These are phyloP conservation scores for Tor tambroides DNA, from an alignment of 2,113 vertebrate species.

Conservation along the genomic window DNA sequence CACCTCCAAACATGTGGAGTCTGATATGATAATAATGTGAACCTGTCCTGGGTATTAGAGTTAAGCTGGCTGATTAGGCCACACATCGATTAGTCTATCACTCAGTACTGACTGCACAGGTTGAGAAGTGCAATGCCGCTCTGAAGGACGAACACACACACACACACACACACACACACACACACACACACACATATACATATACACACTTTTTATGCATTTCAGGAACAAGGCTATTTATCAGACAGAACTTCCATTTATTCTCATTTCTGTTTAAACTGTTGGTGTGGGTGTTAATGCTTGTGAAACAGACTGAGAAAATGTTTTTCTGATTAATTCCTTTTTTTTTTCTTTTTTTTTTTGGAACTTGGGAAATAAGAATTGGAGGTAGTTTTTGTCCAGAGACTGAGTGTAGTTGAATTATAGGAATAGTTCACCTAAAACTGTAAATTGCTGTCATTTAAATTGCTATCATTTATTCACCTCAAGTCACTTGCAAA, in stretches of 20 bases:
- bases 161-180: not conserved
- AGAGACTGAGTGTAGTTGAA: not conserved
- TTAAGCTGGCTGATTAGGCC: slow-evolving; percentile 80
- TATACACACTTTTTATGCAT: not conserved
- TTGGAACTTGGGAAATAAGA: not conserved
- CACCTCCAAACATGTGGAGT: slow-evolving; percentile 74
- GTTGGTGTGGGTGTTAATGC: not conserved
- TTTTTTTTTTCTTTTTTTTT: not conserved
- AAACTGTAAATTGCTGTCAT: not conserved
- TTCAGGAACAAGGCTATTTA: not conserved
- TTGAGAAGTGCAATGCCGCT: slow-evolving; percentile 47
- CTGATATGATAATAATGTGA: slow-evolving; percentile 83
- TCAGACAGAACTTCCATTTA: not conserved
- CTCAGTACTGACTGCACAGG: slow-evolving; percentile 65
- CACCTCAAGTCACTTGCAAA: not conserved
- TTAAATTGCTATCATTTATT: not conserved
- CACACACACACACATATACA: too few species aligned
- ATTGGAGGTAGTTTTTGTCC: slow-evolving; percentile 2
- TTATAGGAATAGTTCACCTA: not conserved
- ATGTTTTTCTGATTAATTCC: not conserved
- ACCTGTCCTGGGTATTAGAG: slow-evolving; percentile 79
- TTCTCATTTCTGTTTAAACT: not conserved
- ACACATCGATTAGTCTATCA: slow-evolving; percentile 77
- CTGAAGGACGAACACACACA: slow-evolving; percentile 46
- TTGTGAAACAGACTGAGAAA: not conserved